A percentile compares a stretch with the other conserved stretches of the same genome.
These are phyloP conservation scores for Atta texana DNA, from an alignment of 1,140 invertebrate genomes.

Conservation along the genomic window DNA sequence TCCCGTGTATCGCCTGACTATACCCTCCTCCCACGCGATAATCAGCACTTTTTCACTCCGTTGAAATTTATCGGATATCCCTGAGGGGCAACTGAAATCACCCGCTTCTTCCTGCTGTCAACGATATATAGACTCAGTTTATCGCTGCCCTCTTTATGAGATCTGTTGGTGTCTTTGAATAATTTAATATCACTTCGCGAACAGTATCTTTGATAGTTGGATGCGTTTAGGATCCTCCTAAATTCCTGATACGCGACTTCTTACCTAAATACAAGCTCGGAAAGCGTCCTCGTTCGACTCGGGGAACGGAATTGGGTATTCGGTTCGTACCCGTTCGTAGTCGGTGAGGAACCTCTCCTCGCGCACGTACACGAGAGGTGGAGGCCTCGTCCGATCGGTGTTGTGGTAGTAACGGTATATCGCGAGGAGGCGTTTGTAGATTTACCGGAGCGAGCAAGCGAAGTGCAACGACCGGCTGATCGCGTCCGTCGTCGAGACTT, in stretches of 20 bases:
- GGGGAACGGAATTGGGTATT: slow-evolving; percentile 14
- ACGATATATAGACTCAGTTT: neutral
- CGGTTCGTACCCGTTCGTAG: neutral
- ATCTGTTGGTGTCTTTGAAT: neutral
- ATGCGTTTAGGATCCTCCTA: neutral
- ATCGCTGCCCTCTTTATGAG: neutral
- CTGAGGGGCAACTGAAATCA: neutral
- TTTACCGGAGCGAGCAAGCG: slow-evolving; percentile 47
- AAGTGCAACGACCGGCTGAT: slow-evolving; percentile 65
- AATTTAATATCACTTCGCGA: neutral
- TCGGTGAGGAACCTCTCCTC: neutral
- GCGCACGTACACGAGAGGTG: slow-evolving; percentile 4
- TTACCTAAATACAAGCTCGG: neutral
- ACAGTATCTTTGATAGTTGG: neutral
- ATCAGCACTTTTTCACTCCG: slow-evolving; percentile 25
- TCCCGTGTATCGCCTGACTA: slow-evolving; percentile 18
- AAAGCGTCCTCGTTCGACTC: slow-evolving; percentile 16
- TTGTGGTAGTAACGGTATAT: slow-evolving; percentile 43
- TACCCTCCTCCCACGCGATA: slow-evolving; percentile 15
- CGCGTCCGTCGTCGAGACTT: neutral
- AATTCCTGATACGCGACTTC: neutral
- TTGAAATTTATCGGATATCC: neutral
- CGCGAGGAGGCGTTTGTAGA: slow-evolving; percentile 38
- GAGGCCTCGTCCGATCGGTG: slow-evolving; percentile 33
- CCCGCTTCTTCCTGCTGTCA: neutral